phyloP scores from a whole-genome alignment of 2,797 vertebrate genomes.

The Sebastes hubbsi region DNA sequence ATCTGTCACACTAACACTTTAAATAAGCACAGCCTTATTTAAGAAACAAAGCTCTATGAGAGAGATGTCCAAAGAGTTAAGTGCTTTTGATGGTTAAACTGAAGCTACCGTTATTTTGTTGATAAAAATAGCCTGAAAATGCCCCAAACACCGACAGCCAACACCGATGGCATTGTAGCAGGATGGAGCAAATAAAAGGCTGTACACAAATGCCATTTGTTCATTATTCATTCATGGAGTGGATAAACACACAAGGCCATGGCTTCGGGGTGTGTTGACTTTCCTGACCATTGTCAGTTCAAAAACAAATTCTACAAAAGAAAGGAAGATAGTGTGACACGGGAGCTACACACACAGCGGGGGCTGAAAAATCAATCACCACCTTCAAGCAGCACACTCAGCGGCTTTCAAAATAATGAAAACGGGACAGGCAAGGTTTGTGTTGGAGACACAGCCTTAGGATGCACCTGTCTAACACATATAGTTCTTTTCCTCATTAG shows the following conservation, averaged over 20 bases:
- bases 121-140: neutral
- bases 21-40: neutral
- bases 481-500: neutral
- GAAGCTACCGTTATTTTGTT: neutral
- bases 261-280: slow-evolving; percentile 11
- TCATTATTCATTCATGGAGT: slow-evolving; percentile 32
- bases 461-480: neutral
- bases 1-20: neutral
- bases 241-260: slow-evolving; percentile 20
- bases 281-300: slow-evolving; percentile 13
- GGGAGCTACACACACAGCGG: slow-evolving; percentile 15
- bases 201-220: neutral
- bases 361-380: slow-evolving; percentile 38
- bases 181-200: neutral
- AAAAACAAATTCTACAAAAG: slow-evolving; percentile 30
- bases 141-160: neutral
- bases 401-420: slow-evolving; percentile 41
- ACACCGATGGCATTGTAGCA: neutral
- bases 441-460: neutral
- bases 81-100: neutral
- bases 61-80: neutral
- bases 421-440: slow-evolving; percentile 7
- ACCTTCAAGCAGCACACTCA: slow-evolving; percentile 20
- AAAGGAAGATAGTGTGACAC: slow-evolving; percentile 29
- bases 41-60: neutral